phyloP scores from a whole-genome alignment of 1,140 invertebrate species.

The Diprion similis region DNA sequence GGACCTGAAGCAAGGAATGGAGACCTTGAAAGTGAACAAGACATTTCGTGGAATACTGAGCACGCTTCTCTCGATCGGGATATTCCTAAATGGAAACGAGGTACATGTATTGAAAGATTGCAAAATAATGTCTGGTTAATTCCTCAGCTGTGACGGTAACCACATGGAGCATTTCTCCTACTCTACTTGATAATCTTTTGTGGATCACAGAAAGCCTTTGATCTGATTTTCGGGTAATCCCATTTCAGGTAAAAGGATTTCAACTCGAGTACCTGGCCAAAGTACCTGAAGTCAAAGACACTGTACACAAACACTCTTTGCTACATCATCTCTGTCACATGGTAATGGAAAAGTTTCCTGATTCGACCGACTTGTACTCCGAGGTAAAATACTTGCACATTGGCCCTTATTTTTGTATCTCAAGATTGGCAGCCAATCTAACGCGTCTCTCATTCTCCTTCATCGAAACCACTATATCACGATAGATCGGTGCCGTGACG shows the following conservation, averaged over 20 bases:
- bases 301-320: slow-evolving; percentile 97
- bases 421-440: no score
- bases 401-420: no score
- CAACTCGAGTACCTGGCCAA: slow-evolving; percentile 97
- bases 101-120: slow-evolving; percentile 56
- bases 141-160: slow-evolving; percentile 16
- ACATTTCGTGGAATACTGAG: slow-evolving; percentile 96
- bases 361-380: slow-evolving; percentile 95
- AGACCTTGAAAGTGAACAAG: slow-evolving; percentile 87
- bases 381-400: slow-evolving; percentile 70
- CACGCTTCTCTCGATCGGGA: slow-evolving; percentile 93
- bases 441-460: no score
- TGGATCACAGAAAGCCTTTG: no score
- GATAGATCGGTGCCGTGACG: slow-evolving; percentile 86
- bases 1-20: slow-evolving; percentile 97
- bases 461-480: no score
- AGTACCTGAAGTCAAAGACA: slow-evolving; percentile 99
- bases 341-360: slow-evolving; percentile 95
- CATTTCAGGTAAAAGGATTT: slow-evolving; percentile 88
- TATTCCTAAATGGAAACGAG: slow-evolving; percentile 95
- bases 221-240: neutral
- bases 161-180: neutral
- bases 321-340: slow-evolving; percentile 97
- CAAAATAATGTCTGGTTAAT: slow-evolving; percentile 58
- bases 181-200: neutral